A percentile compares a stretch with the other conserved stretches of the same genome.
phyloP scores from a whole-genome alignment of 2,113 vertebrate genomes.

The Macquaria australasica region DNA sequence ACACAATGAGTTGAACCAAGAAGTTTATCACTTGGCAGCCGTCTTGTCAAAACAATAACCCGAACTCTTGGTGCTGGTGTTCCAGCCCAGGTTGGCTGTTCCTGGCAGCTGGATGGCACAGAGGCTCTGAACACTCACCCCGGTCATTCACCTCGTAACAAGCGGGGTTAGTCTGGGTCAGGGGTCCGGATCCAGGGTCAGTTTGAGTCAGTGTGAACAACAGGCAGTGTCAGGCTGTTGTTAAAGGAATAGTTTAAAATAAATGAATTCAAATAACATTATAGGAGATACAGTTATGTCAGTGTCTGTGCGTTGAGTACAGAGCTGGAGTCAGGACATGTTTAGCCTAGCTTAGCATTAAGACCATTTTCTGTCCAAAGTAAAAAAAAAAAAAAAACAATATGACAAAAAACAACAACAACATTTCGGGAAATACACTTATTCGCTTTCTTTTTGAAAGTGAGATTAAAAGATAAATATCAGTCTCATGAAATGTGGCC shows the following conservation, averaged over 20 bases:
- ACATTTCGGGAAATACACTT: neutral
- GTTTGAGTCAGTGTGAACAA: neutral
- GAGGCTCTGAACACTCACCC: neutral
- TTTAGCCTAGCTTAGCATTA: neutral
- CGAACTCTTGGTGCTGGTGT: neutral
- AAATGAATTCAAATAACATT: neutral
- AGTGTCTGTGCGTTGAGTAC: neutral
- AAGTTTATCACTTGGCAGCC: conserved; percentile 67
- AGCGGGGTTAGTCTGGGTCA: neutral
- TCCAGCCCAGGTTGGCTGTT: neutral
- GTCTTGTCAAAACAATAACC: conserved; percentile 43
- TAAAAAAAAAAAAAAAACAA: too few species aligned
- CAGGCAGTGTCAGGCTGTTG: neutral
- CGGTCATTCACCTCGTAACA: conserved; percentile 10
- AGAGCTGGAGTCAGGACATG: neutral
- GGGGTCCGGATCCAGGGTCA: neutral
- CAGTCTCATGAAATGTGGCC: neutral
- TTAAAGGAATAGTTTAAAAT: neutral
- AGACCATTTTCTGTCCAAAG: too few species aligned
- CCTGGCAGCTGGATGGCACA: conserved; percentile 20
- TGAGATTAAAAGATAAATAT: neutral
- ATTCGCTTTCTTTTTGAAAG: neutral
- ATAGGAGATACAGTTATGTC: neutral
- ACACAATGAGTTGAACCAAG: conserved; percentile 56
- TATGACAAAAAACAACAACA: too few species aligned